Percentiles rank a stretch among this genome's conserved stretches.
These are phyloP conservation scores for Drosophila rubida DNA, from an alignment of 2,888 invertebrate genomes.

Conservation along the genomic window DNA sequence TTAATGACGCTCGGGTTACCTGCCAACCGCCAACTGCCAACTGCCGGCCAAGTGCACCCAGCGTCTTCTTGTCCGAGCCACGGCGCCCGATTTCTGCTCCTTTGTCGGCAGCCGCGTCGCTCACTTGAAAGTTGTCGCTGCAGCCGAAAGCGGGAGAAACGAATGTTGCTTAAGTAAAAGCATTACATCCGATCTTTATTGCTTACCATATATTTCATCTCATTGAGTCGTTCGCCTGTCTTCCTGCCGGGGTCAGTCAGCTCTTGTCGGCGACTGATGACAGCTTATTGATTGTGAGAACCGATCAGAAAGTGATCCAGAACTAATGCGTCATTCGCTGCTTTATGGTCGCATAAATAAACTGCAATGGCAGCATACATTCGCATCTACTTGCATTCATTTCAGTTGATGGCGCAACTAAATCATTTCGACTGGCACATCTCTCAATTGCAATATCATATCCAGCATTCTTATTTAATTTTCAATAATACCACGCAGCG, in stretches of 20 bases:
- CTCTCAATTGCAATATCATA: too few species aligned
- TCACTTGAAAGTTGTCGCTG: slow-evolving; percentile 60
- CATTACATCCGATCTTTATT: slow-evolving; percentile 83
- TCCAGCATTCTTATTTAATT: too few species aligned
- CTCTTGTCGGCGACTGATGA: slow-evolving; percentile 31
- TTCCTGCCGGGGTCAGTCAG: slow-evolving; percentile 13
- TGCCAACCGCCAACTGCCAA: slow-evolving; percentile 14
- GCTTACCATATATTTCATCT: slow-evolving; percentile 83
- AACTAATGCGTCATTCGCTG: background rate
- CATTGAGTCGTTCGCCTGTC: slow-evolving; percentile 82
- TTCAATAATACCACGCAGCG: too few species aligned
- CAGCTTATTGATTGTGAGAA: slow-evolving; percentile 29
- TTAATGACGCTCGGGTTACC: slow-evolving; percentile 78
- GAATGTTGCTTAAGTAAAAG: slow-evolving; percentile 65
- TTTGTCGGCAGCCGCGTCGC: slow-evolving; percentile 68
- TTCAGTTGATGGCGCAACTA: too few species aligned
- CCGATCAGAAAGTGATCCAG: slow-evolving; percentile 9
- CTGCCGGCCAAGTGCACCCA: slow-evolving; percentile 19
- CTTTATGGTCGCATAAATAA: too few species aligned
- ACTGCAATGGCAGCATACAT: too few species aligned
- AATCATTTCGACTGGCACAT: too few species aligned
- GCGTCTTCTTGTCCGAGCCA: slow-evolving; percentile 26
- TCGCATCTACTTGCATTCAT: too few species aligned
- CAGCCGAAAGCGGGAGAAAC: slow-evolving; percentile 11
- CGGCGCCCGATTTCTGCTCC: slow-evolving; percentile 71